Evolutionary conservation across 2,113 vertebrate genomes (phyloP).

Genomic region (Carassius auratus): DNA sequence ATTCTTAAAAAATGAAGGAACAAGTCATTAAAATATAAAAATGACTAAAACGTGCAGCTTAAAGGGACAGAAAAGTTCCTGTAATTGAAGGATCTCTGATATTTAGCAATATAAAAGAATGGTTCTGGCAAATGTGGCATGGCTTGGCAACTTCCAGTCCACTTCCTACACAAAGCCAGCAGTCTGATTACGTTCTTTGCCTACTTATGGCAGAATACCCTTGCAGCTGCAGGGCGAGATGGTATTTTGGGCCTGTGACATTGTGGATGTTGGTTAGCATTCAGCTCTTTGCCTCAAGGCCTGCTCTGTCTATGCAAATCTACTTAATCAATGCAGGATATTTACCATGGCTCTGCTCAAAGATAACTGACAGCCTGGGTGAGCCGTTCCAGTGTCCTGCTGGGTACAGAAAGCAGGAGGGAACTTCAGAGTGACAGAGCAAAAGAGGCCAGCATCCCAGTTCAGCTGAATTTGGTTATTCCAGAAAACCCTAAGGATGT

Average conservation of each 20-base stretch:
- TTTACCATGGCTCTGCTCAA: constrained; percentile 55
- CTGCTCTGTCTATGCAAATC: constrained; percentile 59
- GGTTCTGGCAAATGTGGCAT: not conserved
- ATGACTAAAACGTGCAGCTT: not conserved
- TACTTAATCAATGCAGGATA: constrained; percentile 63
- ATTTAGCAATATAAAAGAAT: not conserved
- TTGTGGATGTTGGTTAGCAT: constrained; percentile 58
- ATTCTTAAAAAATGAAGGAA: not conserved
- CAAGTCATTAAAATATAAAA: not conserved
- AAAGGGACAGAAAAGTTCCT: not conserved
- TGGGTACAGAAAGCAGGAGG: constrained; percentile 56
- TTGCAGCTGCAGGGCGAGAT: constrained; percentile 34
- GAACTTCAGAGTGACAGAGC: constrained; percentile 44
- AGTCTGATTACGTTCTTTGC: constrained; percentile 5
- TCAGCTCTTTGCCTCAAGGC: constrained; percentile 51
- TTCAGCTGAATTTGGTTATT: constrained; percentile 49
- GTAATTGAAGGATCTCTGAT: not conserved
- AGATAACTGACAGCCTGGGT: constrained; percentile 61
- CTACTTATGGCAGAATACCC: constrained; percentile 21
- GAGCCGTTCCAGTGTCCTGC: constrained; percentile 57
- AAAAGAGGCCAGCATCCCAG: constrained; percentile 58
- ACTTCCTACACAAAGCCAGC: constrained; percentile 17
- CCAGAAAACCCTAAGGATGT: constrained; percentile 40
- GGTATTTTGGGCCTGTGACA: constrained; percentile 48
- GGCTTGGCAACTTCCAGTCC: not conserved